phyloP scores from a whole-genome alignment of 2,113 vertebrate genomes.

The Hippocampus mohnikei region DNA sequence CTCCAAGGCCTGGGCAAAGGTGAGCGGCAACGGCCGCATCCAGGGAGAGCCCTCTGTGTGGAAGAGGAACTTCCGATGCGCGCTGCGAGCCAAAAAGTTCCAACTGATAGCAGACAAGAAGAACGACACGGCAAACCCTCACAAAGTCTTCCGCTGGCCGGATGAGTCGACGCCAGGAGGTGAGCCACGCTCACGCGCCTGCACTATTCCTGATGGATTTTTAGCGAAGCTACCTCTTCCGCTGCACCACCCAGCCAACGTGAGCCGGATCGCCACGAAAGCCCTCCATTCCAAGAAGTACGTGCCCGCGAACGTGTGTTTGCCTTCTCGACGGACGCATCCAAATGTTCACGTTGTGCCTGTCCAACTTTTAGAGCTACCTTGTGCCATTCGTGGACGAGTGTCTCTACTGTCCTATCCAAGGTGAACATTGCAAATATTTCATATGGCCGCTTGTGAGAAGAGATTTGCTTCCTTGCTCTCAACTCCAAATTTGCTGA shows the following conservation, averaged over 20 bases:
- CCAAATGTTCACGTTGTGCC: not conserved
- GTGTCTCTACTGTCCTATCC: constrained; percentile 20
- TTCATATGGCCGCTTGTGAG: not conserved
- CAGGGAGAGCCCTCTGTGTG: constrained; percentile 74
- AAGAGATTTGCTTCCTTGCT: not conserved
- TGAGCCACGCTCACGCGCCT: constrained; percentile 16
- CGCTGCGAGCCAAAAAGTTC: constrained; percentile 78
- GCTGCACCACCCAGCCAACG: constrained; percentile 38
- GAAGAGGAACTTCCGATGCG: constrained; percentile 88
- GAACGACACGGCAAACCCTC: constrained; percentile 76
- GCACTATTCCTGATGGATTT: not conserved
- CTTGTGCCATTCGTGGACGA: not conserved
- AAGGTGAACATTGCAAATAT: not conserved
- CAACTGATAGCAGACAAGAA: constrained; percentile 66
- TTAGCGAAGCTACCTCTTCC: not conserved
- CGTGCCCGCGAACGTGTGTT: not conserved
- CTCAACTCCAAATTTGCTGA: constrained; percentile 3
- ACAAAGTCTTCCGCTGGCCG: constrained; percentile 78
- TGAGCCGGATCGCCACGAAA: constrained; percentile 1
- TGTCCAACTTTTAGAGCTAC: constrained; percentile 35
- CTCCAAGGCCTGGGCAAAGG: constrained; percentile 81
- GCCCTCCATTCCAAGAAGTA: constrained; percentile 41
- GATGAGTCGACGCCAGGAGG: constrained; percentile 35
- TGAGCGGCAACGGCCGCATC: constrained; percentile 62
- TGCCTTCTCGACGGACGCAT: not conserved